A percentile compares a stretch with the other conserved stretches of the same genome.
Evolutionary conservation across 2,888 invertebrate species (phyloP).

Genomic region (Spisula subtruncata): DNA sequence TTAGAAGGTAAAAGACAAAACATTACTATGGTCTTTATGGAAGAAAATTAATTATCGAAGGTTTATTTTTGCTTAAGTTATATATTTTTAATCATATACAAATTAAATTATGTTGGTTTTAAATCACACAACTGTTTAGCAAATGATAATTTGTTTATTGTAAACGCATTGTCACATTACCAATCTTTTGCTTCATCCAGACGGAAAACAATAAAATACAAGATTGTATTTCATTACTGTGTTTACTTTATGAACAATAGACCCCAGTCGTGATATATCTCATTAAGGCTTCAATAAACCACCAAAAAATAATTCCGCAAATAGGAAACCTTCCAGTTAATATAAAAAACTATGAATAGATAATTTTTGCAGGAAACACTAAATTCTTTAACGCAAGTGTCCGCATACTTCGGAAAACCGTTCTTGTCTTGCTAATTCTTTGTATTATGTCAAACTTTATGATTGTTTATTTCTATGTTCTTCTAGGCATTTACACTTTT

Average conservation of each 20-base stretch:
- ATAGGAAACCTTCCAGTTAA: neutral
- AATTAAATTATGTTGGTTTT: no score
- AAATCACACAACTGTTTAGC: no score
- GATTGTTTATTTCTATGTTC: no score
- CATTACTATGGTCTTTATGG: no score
- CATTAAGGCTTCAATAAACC: neutral
- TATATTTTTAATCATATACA: no score
- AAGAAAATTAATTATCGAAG: no score
- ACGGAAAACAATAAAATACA: neutral
- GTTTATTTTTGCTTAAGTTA: no score
- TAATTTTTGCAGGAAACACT: neutral
- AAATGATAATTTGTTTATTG: conserved; percentile 24
- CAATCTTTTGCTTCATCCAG: neutral
- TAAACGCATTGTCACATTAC: neutral
- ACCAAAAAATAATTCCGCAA: neutral
- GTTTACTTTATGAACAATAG: neutral
- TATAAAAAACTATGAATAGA: neutral
- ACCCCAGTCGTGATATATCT: conserved; percentile 1
- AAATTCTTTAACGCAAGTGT: neutral
- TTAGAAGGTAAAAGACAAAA: no score
- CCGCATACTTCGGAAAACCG: neutral
- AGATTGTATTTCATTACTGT: neutral
- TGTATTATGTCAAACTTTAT: no score
- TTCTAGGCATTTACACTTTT: no score
- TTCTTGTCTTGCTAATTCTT: neutral